Evolutionary conservation across 2,113 vertebrate species (phyloP).

Genomic region (Eira barbara): DNA sequence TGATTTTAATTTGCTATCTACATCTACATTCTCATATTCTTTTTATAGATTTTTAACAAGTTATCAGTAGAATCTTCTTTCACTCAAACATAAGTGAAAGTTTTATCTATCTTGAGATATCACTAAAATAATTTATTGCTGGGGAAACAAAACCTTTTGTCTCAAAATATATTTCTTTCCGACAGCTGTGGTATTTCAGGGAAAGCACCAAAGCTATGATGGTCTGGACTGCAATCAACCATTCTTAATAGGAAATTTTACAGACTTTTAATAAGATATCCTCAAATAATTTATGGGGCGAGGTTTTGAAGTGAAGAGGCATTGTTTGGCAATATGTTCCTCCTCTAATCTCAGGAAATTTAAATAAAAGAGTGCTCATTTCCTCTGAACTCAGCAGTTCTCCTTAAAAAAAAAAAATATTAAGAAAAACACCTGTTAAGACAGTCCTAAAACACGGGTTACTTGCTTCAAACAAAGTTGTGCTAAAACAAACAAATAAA

Average conservation of each 20-base stretch:
- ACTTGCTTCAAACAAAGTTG: slow-evolving; percentile 39
- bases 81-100: slow-evolving; percentile 90
- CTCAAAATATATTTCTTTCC: slow-evolving; percentile 88
- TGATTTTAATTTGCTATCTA: slow-evolving; percentile 89
- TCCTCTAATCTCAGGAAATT: slow-evolving; percentile 91
- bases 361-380: slow-evolving; percentile 88
- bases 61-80: slow-evolving; percentile 88
- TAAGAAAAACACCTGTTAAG: slow-evolving; percentile 87
- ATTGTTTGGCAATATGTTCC: slow-evolving; percentile 96
- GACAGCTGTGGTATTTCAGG: slow-evolving; percentile 95
- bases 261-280: slow-evolving; percentile 93
- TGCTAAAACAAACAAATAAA: slow-evolving; percentile 43
- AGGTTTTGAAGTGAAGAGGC: slow-evolving; percentile 95
- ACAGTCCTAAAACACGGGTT: slow-evolving; percentile 61
- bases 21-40: slow-evolving; percentile 88
- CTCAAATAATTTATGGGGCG: slow-evolving; percentile 91
- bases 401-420: slow-evolving; percentile 71
- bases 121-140: slow-evolving; percentile 88
- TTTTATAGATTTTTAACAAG: slow-evolving; percentile 88
- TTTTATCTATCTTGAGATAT: slow-evolving; percentile 89
- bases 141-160: slow-evolving; percentile 89
- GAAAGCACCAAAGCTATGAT: slow-evolving; percentile 86
- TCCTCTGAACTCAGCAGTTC: slow-evolving; percentile 84
- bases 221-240: slow-evolving; percentile 92
- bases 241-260: slow-evolving; percentile 91